Conservation (phyloP, 1,140 invertebrate species). For the Magallana gigas region DNA sequence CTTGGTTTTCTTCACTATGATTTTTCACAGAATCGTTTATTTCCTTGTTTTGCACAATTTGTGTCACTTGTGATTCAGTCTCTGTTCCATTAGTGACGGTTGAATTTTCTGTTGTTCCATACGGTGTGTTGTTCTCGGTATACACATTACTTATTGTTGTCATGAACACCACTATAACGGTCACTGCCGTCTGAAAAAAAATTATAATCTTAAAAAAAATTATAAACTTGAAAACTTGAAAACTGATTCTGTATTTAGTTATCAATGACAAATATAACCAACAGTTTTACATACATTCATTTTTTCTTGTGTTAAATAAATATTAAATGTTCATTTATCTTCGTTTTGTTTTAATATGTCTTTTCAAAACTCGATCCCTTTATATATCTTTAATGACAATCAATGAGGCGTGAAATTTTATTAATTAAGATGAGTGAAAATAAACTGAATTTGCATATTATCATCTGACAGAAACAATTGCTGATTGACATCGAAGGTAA, state of each 20-base stretch:
- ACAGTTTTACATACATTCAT: slow-evolving; percentile 4
- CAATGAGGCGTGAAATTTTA: not conserved
- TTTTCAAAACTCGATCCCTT: not conserved
- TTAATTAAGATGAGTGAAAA: slow-evolving; percentile 2
- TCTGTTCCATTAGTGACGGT: not conserved
- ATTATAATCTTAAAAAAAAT: not conserved
- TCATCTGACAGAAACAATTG: not conserved
- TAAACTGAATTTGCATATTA: not conserved
- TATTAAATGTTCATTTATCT: slow-evolving; percentile 1
- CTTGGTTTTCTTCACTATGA: not conserved
- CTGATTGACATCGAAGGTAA: slow-evolving; percentile 2
- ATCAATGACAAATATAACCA: too few relatives aligned
- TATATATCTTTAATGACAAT: not conserved
- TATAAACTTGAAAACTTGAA: too few relatives aligned
- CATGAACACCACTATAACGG: not conserved
- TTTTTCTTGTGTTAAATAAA: not conserved
- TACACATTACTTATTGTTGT: not conserved
- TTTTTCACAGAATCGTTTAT: not conserved
- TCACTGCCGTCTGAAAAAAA: not conserved
- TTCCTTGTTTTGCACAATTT: not conserved
- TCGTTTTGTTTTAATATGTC: not conserved
- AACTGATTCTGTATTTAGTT: too few relatives aligned
- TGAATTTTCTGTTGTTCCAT: not conserved
- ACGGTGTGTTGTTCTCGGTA: not conserved
- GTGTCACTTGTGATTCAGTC: not conserved